Conservation (phyloP, 2,888 invertebrate genomes). For the Cryptus armator region DNA sequence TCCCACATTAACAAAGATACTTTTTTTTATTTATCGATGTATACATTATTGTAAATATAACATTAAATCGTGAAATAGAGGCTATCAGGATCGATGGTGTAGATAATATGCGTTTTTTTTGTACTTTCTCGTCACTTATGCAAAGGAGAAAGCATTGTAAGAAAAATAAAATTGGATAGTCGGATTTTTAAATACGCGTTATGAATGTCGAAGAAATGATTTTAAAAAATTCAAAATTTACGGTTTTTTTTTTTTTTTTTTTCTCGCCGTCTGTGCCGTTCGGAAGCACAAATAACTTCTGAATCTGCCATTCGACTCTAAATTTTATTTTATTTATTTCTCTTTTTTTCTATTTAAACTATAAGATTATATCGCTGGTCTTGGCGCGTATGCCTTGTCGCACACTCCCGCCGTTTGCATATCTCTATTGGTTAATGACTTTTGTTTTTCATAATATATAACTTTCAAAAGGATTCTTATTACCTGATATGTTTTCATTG, state of each 20-base stretch:
- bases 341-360: constrained; percentile 16
- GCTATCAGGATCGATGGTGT: constrained; percentile 23
- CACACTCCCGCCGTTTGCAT: constrained; percentile 20
- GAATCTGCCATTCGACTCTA: neutral
- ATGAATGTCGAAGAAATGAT: neutral
- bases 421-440: neutral
- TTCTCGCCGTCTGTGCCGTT: neutral
- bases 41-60: constrained; percentile 55
- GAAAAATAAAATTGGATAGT: neutral
- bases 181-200: neutral
- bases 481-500: constrained; percentile 61
- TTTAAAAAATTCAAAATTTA: neutral
- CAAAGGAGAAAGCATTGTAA: neutral
- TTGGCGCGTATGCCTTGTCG: constrained; percentile 11
- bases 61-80: constrained; percentile 29
- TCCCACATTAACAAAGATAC: constrained; percentile 20
- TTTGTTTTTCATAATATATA: constrained; percentile 14
- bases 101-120: neutral
- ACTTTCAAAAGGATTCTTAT: constrained; percentile 40
- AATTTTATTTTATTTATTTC: constrained; percentile 13
- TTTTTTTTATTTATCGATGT: constrained; percentile 34
- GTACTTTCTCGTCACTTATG: neutral
- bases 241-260: neutral
- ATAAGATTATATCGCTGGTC: constrained; percentile 9
- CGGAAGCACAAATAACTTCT: constrained; percentile 6